Evolutionary conservation across 2,797 vertebrate genomes (phyloP).

Genomic region (Malacoraja senta): DNA sequence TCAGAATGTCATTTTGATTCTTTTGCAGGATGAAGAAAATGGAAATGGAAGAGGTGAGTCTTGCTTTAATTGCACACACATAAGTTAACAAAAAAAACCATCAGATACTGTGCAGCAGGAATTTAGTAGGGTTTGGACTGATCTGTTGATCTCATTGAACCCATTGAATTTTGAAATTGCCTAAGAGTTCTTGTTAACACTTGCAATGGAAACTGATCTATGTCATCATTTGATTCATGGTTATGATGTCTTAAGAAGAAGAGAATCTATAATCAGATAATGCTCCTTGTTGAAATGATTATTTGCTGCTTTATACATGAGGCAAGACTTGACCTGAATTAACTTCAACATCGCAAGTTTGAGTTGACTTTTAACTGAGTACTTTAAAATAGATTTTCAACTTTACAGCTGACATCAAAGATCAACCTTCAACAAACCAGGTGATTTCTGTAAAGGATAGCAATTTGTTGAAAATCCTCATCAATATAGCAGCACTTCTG

Average conservation of each 20-base stretch:
- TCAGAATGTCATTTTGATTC: constrained; percentile 38
- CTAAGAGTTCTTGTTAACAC: background rate
- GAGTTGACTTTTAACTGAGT: background rate
- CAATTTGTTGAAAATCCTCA: background rate
- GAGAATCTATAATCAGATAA: background rate
- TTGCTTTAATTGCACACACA: background rate
- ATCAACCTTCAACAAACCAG: background rate
- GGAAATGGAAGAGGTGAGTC: constrained; percentile 60
- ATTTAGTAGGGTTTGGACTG: background rate
- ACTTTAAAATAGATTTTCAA: background rate
- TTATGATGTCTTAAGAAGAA: background rate
- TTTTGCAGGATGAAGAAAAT: constrained; percentile 63
- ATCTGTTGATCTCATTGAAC: background rate
- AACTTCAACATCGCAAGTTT: background rate
- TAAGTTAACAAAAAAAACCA: background rate
- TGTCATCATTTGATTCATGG: background rate
- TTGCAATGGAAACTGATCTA: background rate
- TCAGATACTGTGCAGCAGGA: background rate
- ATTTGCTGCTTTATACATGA: background rate
- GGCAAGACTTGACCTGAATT: background rate
- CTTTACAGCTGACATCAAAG: background rate
- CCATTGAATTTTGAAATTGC: background rate
- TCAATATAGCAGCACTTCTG: background rate
- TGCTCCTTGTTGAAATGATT: background rate
- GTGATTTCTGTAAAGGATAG: background rate